A percentile compares a stretch with the other conserved stretches of the same genome.
phyloP scores from a whole-genome alignment of 2,888 invertebrate genomes.

The Neria commutata region DNA sequence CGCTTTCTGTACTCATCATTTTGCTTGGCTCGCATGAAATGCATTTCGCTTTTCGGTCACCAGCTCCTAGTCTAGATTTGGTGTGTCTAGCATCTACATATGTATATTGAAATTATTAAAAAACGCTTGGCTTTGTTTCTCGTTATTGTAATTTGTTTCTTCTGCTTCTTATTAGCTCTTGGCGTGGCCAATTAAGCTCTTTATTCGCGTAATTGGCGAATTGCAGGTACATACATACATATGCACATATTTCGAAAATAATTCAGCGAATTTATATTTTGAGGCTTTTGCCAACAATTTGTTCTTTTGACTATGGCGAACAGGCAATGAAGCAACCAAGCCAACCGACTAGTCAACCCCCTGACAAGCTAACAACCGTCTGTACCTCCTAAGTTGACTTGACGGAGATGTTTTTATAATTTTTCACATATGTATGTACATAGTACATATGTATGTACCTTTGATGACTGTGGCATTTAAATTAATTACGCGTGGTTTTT shows the following conservation, averaged over 20 bases:
- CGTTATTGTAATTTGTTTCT: constrained; percentile 20
- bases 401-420: too few relatives aligned
- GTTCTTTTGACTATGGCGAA: constrained; percentile 3
- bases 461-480: too few relatives aligned
- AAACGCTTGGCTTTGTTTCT: constrained; percentile 6
- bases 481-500: too few relatives aligned
- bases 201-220: constrained; percentile 38
- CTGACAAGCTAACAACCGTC: not conserved
- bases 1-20: constrained; percentile 2
- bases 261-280: constrained; percentile 6
- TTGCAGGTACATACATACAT: too few relatives aligned
- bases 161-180: constrained; percentile 27
- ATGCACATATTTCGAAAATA: constrained; percentile 11
- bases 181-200: constrained; percentile 41
- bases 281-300: constrained; percentile 18
- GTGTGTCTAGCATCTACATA: not conserved
- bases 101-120: constrained; percentile 4
- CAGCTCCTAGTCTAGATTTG: not conserved
- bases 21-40: constrained; percentile 23
- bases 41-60: too few relatives aligned
- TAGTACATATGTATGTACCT: too few relatives aligned
- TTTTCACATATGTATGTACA: too few relatives aligned
- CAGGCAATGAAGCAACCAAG: too few relatives aligned
- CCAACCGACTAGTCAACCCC: too few relatives aligned
- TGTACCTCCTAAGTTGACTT: constrained; percentile 9